phyloP scores from a whole-genome alignment of 2,113 vertebrate species.

The Balaeniceps rex region DNA sequence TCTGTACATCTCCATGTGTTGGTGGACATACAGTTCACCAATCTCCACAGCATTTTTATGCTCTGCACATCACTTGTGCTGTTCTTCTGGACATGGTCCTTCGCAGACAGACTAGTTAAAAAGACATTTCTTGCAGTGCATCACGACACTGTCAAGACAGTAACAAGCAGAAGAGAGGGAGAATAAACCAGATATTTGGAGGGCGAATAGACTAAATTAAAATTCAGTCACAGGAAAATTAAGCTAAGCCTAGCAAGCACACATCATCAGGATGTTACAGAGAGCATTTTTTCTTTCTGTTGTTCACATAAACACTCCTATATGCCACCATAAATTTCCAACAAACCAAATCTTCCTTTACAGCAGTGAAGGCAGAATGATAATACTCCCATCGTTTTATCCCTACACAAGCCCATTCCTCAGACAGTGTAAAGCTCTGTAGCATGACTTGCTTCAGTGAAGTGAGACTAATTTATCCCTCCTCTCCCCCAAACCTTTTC shows the following conservation, averaged over 20 bases:
- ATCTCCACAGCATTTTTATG: neutral
- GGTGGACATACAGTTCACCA: neutral
- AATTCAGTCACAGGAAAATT: neutral
- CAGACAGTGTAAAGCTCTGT: neutral
- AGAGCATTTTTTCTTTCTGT: neutral
- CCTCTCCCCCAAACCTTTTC: neutral
- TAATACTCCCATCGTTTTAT: neutral
- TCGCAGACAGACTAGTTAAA: neutral
- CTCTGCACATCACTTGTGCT: neutral
- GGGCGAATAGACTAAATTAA: neutral
- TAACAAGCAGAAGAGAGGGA: neutral
- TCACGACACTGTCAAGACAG: neutral
- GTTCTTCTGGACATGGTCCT: neutral
- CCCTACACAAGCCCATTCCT: neutral
- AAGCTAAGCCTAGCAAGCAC: neutral
- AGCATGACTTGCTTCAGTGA: neutral
- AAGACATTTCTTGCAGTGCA: neutral
- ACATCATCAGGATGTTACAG: neutral
- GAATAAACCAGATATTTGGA: neutral
- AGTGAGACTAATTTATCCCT: neutral
- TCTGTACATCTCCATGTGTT: accelerated
- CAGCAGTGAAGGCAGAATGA: neutral
- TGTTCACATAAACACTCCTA: neutral
- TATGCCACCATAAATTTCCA: neutral
- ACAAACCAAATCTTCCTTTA: neutral